Base-by-base conservation (phyloP, 2,888 invertebrate genomes). In the Itoplectis maculator region DNA sequence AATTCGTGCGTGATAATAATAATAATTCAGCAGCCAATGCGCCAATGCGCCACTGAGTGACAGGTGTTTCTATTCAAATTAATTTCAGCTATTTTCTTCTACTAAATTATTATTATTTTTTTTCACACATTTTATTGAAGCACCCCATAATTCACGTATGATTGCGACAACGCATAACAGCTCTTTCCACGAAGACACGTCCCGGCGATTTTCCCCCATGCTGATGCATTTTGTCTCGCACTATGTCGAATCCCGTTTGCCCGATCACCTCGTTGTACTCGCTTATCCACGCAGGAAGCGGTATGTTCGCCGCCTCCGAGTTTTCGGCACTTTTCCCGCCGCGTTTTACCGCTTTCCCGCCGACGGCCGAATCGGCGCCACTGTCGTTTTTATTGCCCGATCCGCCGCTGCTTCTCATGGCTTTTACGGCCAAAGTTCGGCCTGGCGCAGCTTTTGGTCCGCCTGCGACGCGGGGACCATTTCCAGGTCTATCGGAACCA, bases 211-310 rank as follows among this genome's bases (percentile, higher is more conserved):
- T 59, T 74, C 29, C 70, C 49, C 42, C 86, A 68, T 80, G 86
- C 0, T 84, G 84, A 84, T 95, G 95, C 40, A 95, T 88, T 84
- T 94, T 94, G 89, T 95, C 94, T 61, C 94, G 93, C 91, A 95
- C 94, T 68, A 96, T 95, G 83, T 95, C 93, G 5, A 93, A 94
- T 1, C 95, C 95, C 1, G 95, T 93, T 88, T 94, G 94, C 0
- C 94, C 94, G 13, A 95, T 95, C 0, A 93, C 94, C 82, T 95
- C 95, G 88, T 95, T 94, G 89, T 96, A 96, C 90, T 96, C 96
- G 0, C 94, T 94, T 82, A 93, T 94, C 87, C 95, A 95, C 18
- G 94, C 89, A 0, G 94, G 94, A 2, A 94, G 93, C 8, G 73
- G 59, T 20, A 89, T 87, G 11, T 87, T 86, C n/a, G 88, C 84